Evolutionary conservation across 64 coral and sea anemone species (phyloP).

Genomic region (Platygyra sinensis): DNA sequence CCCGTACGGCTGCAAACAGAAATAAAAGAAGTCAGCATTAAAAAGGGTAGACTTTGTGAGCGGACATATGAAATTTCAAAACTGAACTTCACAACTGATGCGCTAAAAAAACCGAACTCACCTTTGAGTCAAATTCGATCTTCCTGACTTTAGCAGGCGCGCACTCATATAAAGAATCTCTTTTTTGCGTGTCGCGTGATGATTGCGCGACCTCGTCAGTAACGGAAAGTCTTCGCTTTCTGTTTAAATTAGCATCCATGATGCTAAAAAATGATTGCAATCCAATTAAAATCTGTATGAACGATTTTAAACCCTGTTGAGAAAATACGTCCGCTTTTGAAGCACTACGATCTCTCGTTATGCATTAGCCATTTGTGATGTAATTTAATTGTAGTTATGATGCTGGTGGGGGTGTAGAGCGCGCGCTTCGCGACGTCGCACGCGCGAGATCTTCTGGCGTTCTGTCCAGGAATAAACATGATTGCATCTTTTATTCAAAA

Average conservation of each 20-base stretch:
- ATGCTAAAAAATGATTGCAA: neutral
- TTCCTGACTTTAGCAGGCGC: neutral
- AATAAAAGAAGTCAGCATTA: neutral
- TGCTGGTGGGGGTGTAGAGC: neutral
- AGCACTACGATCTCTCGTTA: neutral
- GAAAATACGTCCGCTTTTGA: neutral
- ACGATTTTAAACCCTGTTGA: neutral
- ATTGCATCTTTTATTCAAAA: too few species aligned
- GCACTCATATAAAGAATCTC: neutral
- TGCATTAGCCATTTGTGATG: neutral
- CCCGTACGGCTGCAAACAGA: neutral
- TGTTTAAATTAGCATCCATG: neutral
- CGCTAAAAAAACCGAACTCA: neutral
- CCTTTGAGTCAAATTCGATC: neutral
- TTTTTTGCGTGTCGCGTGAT: neutral
- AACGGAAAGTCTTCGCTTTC: conserved; percentile 34
- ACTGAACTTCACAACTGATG: neutral
- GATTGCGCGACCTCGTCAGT: neutral
- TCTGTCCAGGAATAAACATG: too few species aligned
- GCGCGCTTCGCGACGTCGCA: neutral
- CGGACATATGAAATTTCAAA: neutral
- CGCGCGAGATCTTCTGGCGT: neutral
- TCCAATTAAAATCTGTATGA: neutral
- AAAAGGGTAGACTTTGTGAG: neutral
- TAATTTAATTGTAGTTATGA: conserved; percentile 1